Conservation (phyloP, 2,797 vertebrate genomes). For the Salarias fasciatus region DNA sequence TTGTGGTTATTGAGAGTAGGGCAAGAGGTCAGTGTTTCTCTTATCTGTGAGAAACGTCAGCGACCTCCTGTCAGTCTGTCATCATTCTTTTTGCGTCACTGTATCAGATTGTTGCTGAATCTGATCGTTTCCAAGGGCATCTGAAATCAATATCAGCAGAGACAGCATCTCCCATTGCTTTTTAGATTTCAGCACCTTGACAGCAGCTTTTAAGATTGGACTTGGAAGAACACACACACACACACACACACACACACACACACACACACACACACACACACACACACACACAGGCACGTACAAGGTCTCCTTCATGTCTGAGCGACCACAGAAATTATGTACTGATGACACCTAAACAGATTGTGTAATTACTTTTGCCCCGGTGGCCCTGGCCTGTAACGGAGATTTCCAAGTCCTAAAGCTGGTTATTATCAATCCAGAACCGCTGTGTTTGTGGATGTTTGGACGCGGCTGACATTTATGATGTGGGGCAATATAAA, state of each 20-base stretch:
- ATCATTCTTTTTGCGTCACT: conserved; percentile 9
- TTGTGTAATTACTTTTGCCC: conserved; percentile 78
- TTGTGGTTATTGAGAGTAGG: too few species aligned
- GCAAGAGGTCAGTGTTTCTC: too few species aligned
- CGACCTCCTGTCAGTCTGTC: too few species aligned
- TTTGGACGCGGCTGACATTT: conserved; percentile 28
- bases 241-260: too few species aligned
- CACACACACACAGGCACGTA: conserved; percentile 8
- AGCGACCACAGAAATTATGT: conserved; percentile 74
- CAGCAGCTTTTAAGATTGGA: conserved; percentile 25
- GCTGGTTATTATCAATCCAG: conserved; percentile 35
- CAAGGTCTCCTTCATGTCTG: conserved; percentile 83
- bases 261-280: conserved; percentile 20
- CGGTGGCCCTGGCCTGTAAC: conserved; percentile 64
- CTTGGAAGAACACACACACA: too few species aligned
- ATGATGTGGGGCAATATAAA: conserved; percentile 5
- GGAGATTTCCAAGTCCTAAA: conserved; percentile 45
- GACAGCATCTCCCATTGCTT: conserved; percentile 59
- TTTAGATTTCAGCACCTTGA: conserved; percentile 58
- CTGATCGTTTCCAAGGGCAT: conserved; percentile 73
- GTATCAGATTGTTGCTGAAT: conserved; percentile 49
- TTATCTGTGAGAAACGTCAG: too few species aligned
- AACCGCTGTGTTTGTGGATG: conserved; percentile 24
- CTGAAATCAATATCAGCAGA: conserved; percentile 63
- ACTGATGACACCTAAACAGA: conserved; percentile 76